Evolutionary conservation across 2,113 vertebrate species (phyloP).

Genomic region (Phylloscopus trochiloides): DNA sequence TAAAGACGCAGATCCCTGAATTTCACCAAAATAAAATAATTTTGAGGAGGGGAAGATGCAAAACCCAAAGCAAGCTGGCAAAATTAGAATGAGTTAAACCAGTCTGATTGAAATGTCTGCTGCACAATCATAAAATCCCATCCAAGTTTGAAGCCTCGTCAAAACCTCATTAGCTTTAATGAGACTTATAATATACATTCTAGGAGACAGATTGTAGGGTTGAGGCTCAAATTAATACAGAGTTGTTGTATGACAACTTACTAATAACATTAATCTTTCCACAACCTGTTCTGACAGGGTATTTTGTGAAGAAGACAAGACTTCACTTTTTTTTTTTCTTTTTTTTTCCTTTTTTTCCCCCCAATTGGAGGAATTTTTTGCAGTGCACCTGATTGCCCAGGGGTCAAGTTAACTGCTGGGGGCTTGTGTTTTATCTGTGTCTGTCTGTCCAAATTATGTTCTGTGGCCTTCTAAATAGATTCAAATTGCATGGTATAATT

Average conservation of each 20-base stretch:
- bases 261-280: background rate
- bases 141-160: background rate
- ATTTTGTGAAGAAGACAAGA: background rate
- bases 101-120: background rate
- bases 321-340: background rate
- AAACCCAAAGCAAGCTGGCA: background rate
- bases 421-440: background rate
- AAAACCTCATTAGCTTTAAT: conserved; percentile 11
- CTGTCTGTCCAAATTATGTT: background rate
- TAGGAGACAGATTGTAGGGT: background rate
- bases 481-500: background rate
- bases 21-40: background rate
- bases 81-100: background rate
- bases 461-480: background rate
- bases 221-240: conserved; percentile 5
- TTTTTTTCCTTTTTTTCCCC: background rate
- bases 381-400: background rate
- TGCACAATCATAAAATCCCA: background rate
- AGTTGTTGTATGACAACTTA: background rate
- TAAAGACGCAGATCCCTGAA: background rate
- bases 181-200: background rate
- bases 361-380: background rate
- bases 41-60: background rate
- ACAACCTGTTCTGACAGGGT: background rate
- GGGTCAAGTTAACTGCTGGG: background rate